phyloP scores from a whole-genome alignment of 2,113 vertebrate genomes.

The Saimiri boliviensis region DNA sequence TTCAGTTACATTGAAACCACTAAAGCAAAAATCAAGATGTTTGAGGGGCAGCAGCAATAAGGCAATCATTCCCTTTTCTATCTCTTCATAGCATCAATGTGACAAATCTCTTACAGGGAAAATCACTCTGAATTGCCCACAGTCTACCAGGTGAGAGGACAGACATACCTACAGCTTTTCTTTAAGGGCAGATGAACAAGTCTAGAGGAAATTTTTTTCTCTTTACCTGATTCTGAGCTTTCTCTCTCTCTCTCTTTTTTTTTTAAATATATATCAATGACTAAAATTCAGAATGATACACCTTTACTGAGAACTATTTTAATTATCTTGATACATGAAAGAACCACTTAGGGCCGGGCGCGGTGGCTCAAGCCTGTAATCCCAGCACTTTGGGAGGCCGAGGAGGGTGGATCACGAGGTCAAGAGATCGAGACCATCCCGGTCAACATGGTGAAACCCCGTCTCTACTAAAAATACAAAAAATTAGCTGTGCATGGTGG shows the following conservation, averaged over 20 bases:
- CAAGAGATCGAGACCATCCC: too few relatives aligned
- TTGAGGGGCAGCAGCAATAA: not conserved
- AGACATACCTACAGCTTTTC: not conserved
- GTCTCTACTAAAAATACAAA: too few relatives aligned
- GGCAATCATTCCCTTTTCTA: slow-evolving; percentile 61
- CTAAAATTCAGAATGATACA: slow-evolving; percentile 36
- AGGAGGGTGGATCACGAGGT: too few relatives aligned
- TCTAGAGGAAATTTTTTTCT: slow-evolving; percentile 32
- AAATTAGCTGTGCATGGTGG: too few relatives aligned
- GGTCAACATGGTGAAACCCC: too few relatives aligned
- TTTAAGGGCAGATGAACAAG: slow-evolving; percentile 38
- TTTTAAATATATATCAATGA: not conserved
- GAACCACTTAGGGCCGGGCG: not conserved
- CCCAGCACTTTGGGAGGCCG: too few relatives aligned
- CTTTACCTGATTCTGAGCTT: not conserved
- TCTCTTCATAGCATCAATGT: slow-evolving; percentile 35
- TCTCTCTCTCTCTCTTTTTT: not conserved
- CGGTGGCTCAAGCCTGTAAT: too few relatives aligned
- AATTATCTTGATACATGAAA: not conserved
- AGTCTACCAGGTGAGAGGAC: not conserved
- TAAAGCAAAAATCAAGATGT: slow-evolving; percentile 51
- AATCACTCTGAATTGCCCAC: slow-evolving; percentile 44
- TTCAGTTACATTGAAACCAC: slow-evolving; percentile 25
- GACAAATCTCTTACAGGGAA: slow-evolving; percentile 65
- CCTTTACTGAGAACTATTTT: not conserved